phyloP scores from a whole-genome alignment of 2,113 vertebrate genomes.

The Odontophorus gujanensis region DNA sequence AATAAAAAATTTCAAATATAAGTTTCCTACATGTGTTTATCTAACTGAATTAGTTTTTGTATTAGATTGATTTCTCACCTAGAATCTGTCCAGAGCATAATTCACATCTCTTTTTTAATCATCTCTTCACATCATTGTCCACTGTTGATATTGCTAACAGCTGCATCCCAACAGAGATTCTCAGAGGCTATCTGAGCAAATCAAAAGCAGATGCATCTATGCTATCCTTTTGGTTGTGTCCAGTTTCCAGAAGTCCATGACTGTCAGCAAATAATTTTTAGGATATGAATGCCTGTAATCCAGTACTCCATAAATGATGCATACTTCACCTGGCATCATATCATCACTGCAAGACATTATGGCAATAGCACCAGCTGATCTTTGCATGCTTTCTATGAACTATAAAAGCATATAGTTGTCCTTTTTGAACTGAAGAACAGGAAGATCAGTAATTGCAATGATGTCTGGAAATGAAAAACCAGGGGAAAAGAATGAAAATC shows the following conservation, averaged over 20 bases:
- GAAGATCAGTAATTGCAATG: background rate
- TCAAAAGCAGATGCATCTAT: background rate
- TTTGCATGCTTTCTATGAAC: background rate
- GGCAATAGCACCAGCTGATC: background rate
- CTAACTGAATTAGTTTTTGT: background rate
- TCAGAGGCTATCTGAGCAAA: background rate
- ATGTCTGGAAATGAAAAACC: background rate
- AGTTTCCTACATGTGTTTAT: background rate
- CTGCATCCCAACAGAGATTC: background rate
- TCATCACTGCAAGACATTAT: background rate
- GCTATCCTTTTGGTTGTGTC: background rate
- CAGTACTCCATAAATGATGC: background rate
- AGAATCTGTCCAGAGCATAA: background rate
- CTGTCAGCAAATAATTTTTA: background rate
- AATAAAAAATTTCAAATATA: background rate
- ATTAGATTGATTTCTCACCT: background rate
- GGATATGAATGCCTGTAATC: background rate
- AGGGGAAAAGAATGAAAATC: background rate
- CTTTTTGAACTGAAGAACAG: background rate
- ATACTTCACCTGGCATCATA: background rate
- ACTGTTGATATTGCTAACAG: background rate
- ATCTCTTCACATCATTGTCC: background rate
- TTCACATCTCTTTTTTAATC: background rate
- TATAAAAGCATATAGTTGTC: background rate
- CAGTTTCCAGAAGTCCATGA: background rate